Evolutionary conservation across 1,140 invertebrate genomes (phyloP).

Genomic region (Orius insidiosus): DNA sequence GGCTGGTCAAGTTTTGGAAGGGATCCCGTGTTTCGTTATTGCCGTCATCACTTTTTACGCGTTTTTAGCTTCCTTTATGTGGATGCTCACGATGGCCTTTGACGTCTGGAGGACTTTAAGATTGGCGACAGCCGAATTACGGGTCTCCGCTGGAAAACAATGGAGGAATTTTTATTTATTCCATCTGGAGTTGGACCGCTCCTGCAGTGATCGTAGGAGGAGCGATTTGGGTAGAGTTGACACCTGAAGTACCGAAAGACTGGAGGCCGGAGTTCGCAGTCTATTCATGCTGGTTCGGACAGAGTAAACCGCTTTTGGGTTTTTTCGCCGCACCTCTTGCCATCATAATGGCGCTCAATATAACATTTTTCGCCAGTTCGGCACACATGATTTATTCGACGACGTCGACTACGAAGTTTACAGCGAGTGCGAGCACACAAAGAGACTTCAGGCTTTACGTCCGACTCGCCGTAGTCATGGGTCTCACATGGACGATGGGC

Average conservation of each 20-base stretch:
- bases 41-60: constrained; percentile 32
- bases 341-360: constrained; percentile 30
- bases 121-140: constrained; percentile 31
- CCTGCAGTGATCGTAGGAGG: constrained; percentile 30
- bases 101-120: constrained; percentile 36
- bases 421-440: constrained; percentile 24
- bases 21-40: constrained; percentile 24
- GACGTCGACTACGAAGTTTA: constrained; percentile 24
- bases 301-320: constrained; percentile 30
- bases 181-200: constrained; percentile 33
- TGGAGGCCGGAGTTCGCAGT: constrained; percentile 30
- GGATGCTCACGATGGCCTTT: constrained; percentile 41
- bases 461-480: constrained; percentile 34
- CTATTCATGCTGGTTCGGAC: constrained; percentile 35
- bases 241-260: constrained; percentile 23
- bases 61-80: constrained; percentile 37
- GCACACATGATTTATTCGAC: constrained; percentile 33
- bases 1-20: constrained; percentile 22
- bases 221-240: constrained; percentile 31
- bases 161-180: constrained; percentile 31
- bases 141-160: constrained; percentile 27
- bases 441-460: constrained; percentile 34
- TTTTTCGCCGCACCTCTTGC: constrained; percentile 35
- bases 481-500: constrained; percentile 34
- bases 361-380: constrained; percentile 32